phyloP scores from a whole-genome alignment of 2,797 vertebrate genomes.

The Graptemys geographica region DNA sequence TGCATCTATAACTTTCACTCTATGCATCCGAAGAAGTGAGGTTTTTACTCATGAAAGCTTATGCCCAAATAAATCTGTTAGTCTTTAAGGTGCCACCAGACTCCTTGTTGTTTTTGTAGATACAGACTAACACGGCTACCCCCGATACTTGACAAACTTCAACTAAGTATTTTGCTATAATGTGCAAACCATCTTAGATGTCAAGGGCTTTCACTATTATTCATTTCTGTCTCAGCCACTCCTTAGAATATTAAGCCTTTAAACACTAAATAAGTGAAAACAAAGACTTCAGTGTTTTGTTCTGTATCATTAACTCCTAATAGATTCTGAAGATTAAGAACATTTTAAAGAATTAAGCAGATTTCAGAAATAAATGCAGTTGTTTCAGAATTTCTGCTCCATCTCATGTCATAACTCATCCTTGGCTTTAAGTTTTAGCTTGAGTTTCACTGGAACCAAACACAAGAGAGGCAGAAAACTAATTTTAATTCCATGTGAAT shows the following conservation, averaged over 20 bases:
- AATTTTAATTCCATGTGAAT: not conserved
- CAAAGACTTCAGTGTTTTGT: conserved; percentile 33
- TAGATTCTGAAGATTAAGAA: conserved; percentile 36
- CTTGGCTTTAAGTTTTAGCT: conserved; percentile 8
- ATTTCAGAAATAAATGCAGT: not conserved
- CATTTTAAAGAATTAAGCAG: conserved; percentile 42
- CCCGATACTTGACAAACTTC: not conserved
- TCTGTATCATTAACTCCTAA: conserved; percentile 21
- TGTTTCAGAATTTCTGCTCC: conserved; percentile 7
- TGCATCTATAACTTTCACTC: too few relatives aligned
- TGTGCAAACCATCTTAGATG: not conserved
- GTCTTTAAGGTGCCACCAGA: too few relatives aligned
- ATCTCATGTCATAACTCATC: conserved; percentile 9
- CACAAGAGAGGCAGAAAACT: not conserved
- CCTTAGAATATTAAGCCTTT: not conserved
- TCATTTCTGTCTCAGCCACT: conserved; percentile 13
- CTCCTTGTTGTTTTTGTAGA: too few relatives aligned
- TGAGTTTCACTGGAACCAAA: not conserved
- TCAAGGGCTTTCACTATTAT: not conserved
- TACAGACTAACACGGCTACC: too few relatives aligned
- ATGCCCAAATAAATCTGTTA: too few relatives aligned
- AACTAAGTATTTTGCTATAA: not conserved
- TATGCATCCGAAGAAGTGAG: too few relatives aligned
- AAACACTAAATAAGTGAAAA: conserved; percentile 41
- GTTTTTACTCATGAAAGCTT: too few relatives aligned